Percentiles rank a stretch among this genome's conserved stretches.
phyloP scores from a whole-genome alignment of 2,888 invertebrate species.

The Eristalis pertinax region DNA sequence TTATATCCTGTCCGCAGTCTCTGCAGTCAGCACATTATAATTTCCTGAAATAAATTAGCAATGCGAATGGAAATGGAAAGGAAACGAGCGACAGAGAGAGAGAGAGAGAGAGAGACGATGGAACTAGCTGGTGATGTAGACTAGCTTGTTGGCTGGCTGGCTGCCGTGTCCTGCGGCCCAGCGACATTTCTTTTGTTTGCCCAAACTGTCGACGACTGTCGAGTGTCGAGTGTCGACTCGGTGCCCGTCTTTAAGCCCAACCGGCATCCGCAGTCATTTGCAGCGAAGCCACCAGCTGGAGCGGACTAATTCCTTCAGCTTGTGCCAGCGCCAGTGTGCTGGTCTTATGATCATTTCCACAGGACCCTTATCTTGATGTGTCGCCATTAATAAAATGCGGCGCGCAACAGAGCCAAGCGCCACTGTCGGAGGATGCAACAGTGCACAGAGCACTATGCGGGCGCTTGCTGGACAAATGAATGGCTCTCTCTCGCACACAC shows the following conservation, averaged over 20 bases:
- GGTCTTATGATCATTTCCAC: slow-evolving; percentile 67
- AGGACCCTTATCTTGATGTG: slow-evolving; percentile 71
- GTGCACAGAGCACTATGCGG: slow-evolving; percentile 58
- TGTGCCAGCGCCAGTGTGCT: neutral
- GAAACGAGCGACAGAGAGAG: slow-evolving; percentile 2
- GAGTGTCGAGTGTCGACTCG: too few relatives aligned
- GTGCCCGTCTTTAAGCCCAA: slow-evolving; percentile 1
- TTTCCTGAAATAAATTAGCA: slow-evolving; percentile 73
- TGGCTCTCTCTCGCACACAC: neutral
- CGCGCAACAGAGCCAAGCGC: slow-evolving; percentile 56
- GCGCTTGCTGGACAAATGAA: slow-evolving; percentile 60
- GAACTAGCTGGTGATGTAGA: neutral
- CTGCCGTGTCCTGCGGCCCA: slow-evolving; percentile 54
- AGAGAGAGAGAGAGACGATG: slow-evolving; percentile 17
- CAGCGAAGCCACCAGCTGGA: slow-evolving; percentile 7
- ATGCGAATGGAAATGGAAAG: slow-evolving; percentile 65
- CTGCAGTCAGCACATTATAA: slow-evolving; percentile 73
- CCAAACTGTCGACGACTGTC: slow-evolving; percentile 17
- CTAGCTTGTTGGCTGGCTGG: too few relatives aligned
- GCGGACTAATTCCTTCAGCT: neutral
- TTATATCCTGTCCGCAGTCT: slow-evolving; percentile 72
- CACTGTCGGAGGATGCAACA: slow-evolving; percentile 39
- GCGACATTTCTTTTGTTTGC: slow-evolving; percentile 66
- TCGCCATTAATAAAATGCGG: slow-evolving; percentile 61
- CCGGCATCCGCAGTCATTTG: slow-evolving; percentile 46